These are phyloP conservation scores for Heteromurus nitidus DNA, from an alignment of 2,888 invertebrate species.

Conservation along the genomic window DNA sequence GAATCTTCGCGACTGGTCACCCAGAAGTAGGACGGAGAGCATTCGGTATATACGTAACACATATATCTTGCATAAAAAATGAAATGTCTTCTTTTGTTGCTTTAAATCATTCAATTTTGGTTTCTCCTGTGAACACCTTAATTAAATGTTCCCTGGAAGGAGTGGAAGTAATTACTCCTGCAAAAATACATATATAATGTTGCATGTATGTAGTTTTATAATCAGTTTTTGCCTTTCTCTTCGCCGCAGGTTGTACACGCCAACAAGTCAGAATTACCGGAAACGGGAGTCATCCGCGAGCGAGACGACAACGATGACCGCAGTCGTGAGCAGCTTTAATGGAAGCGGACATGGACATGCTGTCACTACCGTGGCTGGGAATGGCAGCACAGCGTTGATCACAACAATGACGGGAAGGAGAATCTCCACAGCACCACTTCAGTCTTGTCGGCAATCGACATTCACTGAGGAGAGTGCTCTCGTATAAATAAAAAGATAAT, in stretches of 20 bases:
- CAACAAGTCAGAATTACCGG: slow-evolving; percentile 76
- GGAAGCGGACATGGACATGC: slow-evolving; percentile 46
- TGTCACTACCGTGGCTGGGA: slow-evolving; percentile 31
- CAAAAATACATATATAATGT: no score
- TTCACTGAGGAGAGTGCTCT: slow-evolving; percentile 50
- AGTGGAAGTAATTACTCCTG: no score
- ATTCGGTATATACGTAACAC: no score
- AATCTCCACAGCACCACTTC: slow-evolving; percentile 40
- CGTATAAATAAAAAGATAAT: slow-evolving; percentile 49
- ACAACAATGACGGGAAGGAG: slow-evolving; percentile 21
- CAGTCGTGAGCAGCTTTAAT: slow-evolving; percentile 36
- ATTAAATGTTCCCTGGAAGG: no score
- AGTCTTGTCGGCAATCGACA: slow-evolving; percentile 12
- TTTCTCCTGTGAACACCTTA: no score
- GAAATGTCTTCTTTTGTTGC: no score
- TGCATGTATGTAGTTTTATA: no score
- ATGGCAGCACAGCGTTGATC: slow-evolving; percentile 17
- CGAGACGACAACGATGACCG: slow-evolving; percentile 83
- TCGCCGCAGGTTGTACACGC: slow-evolving; percentile 80
- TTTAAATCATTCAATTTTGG: no score
- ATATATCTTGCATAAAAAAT: no score
- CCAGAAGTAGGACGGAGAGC: slow-evolving; percentile 75
- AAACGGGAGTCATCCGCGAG: slow-evolving; percentile 88
- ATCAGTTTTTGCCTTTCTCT: neutral
- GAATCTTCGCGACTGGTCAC: slow-evolving; percentile 79